Base-by-base conservation (phyloP, 2,888 invertebrate species). In the Cantharis rustica region DNA sequence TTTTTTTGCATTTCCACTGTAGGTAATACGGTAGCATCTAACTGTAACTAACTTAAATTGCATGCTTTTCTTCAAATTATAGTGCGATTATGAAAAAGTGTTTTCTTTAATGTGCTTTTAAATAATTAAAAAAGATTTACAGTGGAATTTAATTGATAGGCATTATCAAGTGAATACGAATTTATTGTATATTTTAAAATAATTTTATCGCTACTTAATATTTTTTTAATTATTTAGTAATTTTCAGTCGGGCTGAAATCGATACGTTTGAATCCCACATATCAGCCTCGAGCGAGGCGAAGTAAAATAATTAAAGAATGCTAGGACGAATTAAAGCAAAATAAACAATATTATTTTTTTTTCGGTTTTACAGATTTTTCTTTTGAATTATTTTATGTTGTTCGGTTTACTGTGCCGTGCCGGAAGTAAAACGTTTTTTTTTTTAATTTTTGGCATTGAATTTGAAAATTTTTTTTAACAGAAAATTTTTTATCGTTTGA, bases 11-110 rank as follows among this genome's bases (percentile, higher is more conserved):
- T 66, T 23, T 66, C 17, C 64, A 47, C 2, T 47, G 47, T 13
- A n/a, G 17, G 64, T 66, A 66, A 66, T 66, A 66, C 64, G n/a
- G 64, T 66, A 66, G 64, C 64, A 20, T 66, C 16, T 66, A 66
- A 66, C 64, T 66, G 64, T 66, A 66, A 66, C n/a, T 23, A 23
- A 66, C 23, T 66, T 66, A 23, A 66, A 66, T 66, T 66, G 23
- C 23, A 23, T 66, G 64, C 64, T 66, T 66, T 70, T 70, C 31
- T 61, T 61, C 31, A 70, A 61, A 70, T 70, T 70, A 61, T 31
- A 70, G 61, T 26, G 31, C 20, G 61, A 70, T 20, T 70, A 20
- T 16, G 70, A 61, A 70, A 69, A 70, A 61, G 47, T 70, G 16
- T 20, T 66, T n/a, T 23, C 66, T 26, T 47, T 20, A 31, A 66